phyloP scores from a whole-genome alignment of 2,888 invertebrate species.

The Trichacis sp. region DNA sequence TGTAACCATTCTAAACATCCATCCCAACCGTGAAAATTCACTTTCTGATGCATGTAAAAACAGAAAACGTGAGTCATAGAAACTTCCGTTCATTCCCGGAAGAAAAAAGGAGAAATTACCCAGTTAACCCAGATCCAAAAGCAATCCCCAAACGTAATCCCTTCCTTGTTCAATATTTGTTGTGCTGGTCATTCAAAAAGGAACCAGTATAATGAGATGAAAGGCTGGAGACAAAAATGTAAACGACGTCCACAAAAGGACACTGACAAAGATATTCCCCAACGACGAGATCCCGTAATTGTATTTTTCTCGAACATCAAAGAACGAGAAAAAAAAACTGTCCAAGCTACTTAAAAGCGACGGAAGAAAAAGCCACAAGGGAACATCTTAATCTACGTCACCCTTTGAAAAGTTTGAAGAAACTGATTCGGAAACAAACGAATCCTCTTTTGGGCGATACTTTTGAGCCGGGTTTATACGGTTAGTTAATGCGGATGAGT shows the following conservation, averaged over 20 bases:
- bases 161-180: background rate
- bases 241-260: background rate
- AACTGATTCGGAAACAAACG: constrained; percentile 34
- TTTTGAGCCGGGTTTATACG: constrained; percentile 50
- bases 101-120: no score
- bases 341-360: background rate
- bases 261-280: background rate
- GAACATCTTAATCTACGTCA: constrained; percentile 20
- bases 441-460: constrained; percentile 35
- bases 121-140: no score
- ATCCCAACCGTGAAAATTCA: no score
- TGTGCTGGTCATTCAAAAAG: background rate
- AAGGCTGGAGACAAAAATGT: constrained; percentile 2
- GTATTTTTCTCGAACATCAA: background rate
- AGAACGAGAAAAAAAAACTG: background rate
- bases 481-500: constrained; percentile 59
- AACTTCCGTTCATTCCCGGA: no score
- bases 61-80: no score
- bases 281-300: background rate
- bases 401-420: constrained; percentile 15
- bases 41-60: no score
- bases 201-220: background rate
- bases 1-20: no score
- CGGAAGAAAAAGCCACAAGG: background rate
- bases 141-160: background rate